Evolutionary conservation across 2,797 vertebrate genomes (phyloP).

Genomic region (Malacoctenus gilli): DNA sequence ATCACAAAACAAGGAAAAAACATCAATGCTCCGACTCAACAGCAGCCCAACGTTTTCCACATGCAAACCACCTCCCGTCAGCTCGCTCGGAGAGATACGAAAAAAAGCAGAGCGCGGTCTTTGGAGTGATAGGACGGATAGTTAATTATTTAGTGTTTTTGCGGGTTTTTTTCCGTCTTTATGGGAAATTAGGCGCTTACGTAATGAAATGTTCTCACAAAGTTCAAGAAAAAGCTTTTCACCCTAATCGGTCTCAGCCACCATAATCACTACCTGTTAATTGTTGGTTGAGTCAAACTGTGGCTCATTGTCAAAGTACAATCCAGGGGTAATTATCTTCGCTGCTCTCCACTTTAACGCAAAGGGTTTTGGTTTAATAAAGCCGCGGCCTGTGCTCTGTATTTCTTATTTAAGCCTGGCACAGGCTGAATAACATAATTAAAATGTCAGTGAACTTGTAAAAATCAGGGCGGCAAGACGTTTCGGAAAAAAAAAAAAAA

Average conservation of each 20-base stretch:
- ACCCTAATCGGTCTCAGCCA: constrained; percentile 35
- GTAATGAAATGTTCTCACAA: constrained; percentile 3
- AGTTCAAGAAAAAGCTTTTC: constrained; percentile 29
- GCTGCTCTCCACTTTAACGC: constrained; percentile 51
- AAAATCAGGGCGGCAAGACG: constrained; percentile 20
- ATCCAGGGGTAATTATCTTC: constrained; percentile 67
- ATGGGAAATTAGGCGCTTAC: neutral
- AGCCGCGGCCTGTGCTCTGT: constrained; percentile 39
- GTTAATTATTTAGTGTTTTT: too few relatives aligned
- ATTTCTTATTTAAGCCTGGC: constrained; percentile 22
- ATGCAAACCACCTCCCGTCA: too few relatives aligned
- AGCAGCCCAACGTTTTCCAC: too few relatives aligned
- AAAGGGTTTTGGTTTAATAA: constrained; percentile 36
- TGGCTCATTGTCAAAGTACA: constrained; percentile 53
- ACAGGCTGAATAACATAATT: constrained; percentile 48
- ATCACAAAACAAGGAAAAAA: too few relatives aligned
- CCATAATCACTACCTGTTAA: constrained; percentile 51
- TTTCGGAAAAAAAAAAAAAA: too few relatives aligned
- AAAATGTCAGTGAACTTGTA: constrained; percentile 51
- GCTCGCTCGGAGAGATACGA: too few relatives aligned
- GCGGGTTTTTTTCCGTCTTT: too few relatives aligned
- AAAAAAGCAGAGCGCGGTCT: too few relatives aligned
- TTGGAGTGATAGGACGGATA: too few relatives aligned
- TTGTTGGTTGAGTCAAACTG: constrained; percentile 53
- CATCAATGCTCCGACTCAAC: too few relatives aligned